A percentile compares a stretch with the other conserved stretches of the same genome.
Conservation (phyloP, 1,140 invertebrate genomes). For the Drosophila miranda region DNA sequence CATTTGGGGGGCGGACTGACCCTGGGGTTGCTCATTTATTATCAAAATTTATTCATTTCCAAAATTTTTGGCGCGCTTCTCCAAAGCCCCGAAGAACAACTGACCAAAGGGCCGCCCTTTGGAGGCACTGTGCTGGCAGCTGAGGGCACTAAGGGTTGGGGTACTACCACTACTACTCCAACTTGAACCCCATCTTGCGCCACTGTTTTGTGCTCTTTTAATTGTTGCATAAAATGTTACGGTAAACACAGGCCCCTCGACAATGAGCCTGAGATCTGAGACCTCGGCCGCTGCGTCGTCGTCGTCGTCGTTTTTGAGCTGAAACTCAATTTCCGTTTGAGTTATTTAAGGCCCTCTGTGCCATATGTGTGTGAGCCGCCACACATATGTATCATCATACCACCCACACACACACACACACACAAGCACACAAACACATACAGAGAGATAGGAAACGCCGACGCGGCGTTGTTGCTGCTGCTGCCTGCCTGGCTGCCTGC, state of each 20-base stretch:
- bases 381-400: too few species aligned
- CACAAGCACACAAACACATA: slow-evolving; percentile 12
- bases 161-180: not conserved
- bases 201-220: slow-evolving; percentile 51
- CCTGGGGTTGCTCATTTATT: slow-evolving; percentile 36
- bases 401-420: slow-evolving; percentile 21
- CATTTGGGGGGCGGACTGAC: not conserved
- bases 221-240: slow-evolving; percentile 67
- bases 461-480: slow-evolving; percentile 9
- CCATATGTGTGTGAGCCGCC: slow-evolving; percentile 11
- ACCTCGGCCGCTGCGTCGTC: slow-evolving; percentile 5
- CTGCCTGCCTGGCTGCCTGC: slow-evolving; percentile 12
- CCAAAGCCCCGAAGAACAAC: slow-evolving; percentile 2
- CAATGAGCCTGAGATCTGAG: not conserved
- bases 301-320: slow-evolving; percentile 51
- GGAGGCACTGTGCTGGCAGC: not conserved
- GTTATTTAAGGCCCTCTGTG: slow-evolving; percentile 56
- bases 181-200: slow-evolving; percentile 3
- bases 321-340: slow-evolving; percentile 74
- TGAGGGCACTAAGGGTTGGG: not conserved
- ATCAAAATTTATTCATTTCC: slow-evolving; percentile 36
- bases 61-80: slow-evolving; percentile 1
- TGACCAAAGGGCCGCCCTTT: too few species aligned
- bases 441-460: slow-evolving; percentile 18
- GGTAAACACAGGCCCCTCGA: slow-evolving; percentile 37